Evolutionary conservation across 2,113 vertebrate genomes (phyloP).

Genomic region (Campylorhamphus procurvoides): DNA sequence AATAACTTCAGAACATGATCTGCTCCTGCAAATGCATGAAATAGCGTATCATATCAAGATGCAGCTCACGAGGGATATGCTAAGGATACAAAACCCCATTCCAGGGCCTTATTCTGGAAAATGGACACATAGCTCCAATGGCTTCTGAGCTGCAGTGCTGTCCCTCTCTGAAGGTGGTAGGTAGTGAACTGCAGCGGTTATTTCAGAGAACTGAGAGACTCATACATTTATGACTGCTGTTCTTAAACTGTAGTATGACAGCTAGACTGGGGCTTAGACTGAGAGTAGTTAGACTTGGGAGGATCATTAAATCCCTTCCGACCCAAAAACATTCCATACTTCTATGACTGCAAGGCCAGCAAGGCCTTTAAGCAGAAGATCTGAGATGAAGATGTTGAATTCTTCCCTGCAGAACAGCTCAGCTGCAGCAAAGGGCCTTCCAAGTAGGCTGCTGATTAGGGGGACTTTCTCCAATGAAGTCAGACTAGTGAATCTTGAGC

Average conservation of each 20-base stretch:
- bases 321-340: not conserved
- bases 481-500: not conserved
- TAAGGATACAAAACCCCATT: not conserved
- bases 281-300: not conserved
- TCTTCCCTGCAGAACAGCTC: not conserved
- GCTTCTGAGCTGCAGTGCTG: not conserved
- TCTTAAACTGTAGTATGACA: not conserved
- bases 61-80: not conserved
- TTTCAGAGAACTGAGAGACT: not conserved
- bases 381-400: not conserved
- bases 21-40: not conserved
- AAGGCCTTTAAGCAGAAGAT: not conserved
- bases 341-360: not conserved
- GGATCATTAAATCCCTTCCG: not conserved
- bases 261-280: not conserved
- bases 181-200: not conserved
- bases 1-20: not conserved
- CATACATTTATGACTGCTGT: not conserved
- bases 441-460: not conserved
- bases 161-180: not conserved
- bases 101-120: not conserved
- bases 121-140: not conserved
- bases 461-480: not conserved
- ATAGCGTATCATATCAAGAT: not conserved
- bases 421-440: not conserved